These are phyloP conservation scores for Psittacula cyanocephala DNA, from an alignment of 2,113 vertebrate species.

Conservation along the genomic window DNA sequence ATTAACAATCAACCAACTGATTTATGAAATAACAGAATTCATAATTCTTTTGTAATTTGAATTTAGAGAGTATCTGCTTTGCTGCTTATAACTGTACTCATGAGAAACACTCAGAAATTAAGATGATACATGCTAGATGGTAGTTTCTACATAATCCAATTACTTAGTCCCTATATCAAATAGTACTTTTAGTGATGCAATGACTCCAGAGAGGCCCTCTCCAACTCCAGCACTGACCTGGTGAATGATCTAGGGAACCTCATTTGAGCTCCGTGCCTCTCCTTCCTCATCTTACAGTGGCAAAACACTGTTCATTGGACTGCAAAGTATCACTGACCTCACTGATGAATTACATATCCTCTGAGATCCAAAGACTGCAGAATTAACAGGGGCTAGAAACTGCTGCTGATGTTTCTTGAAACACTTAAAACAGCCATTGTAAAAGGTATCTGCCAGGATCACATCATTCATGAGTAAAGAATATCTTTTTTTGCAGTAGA, in stretches of 20 bases:
- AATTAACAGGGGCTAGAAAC: not conserved
- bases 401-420: not conserved
- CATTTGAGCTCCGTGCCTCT: not conserved
- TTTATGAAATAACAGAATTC: not conserved
- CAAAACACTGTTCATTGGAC: not conserved
- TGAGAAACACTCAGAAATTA: not conserved
- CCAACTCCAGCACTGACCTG: not conserved
- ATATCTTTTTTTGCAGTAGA: not conserved
- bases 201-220: not conserved
- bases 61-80: not conserved
- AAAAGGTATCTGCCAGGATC: not conserved
- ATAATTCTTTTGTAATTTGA: not conserved
- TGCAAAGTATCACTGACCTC: not conserved
- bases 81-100: not conserved
- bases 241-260: not conserved
- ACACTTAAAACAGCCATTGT: not conserved
- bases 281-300: not conserved
- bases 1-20: not conserved
- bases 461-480: not conserved
- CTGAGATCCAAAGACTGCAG: not conserved
- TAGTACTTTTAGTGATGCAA: not conserved
- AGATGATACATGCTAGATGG: not conserved
- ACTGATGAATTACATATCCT: not conserved
- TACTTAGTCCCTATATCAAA: not conserved
- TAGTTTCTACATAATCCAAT: not conserved